Percentiles rank a stretch among this genome's conserved stretches.
Conservation (phyloP, 2,113 vertebrate species). For the Sarotherodon lohbergeri region DNA sequence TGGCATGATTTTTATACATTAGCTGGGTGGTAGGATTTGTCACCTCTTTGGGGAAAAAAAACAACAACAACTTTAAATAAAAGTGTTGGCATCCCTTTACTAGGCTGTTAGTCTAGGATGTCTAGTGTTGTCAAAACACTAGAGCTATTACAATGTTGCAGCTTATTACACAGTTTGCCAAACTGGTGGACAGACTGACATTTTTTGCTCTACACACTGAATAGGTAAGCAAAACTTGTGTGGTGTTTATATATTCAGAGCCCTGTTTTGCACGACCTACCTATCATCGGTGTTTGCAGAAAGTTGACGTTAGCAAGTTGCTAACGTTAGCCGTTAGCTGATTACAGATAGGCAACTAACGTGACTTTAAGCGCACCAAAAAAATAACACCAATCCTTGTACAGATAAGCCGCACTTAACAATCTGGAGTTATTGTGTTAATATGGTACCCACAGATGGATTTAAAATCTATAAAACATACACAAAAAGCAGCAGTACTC, state of each 20-base stretch:
- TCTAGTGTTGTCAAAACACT: not conserved
- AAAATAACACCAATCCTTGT: not conserved
- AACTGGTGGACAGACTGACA: not conserved
- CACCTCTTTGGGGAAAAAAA: not conserved
- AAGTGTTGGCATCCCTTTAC: not conserved
- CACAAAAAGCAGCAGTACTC: not conserved
- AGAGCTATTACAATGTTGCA: not conserved
- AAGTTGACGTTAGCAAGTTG: slow-evolving; percentile 16
- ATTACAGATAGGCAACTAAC: not conserved
- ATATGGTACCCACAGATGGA: not conserved
- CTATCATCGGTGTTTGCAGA: not conserved
- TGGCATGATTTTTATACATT: not conserved
- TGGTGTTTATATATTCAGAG: not conserved
- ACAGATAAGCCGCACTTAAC: rapidly evolving
- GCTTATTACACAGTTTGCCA: not conserved
- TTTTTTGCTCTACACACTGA: not conserved
- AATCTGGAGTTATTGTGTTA: not conserved
- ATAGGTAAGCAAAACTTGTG: not conserved
- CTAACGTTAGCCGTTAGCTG: not conserved
- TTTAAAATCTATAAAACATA: not conserved
- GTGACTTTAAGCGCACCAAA: not conserved
- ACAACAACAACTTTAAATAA: not conserved
- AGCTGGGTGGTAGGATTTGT: not conserved
- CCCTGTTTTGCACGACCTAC: not conserved
- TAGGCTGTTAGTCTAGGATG: not conserved